A percentile compares a stretch with the other conserved stretches of the same genome.
phyloP scores from a whole-genome alignment of 2,888 invertebrate species.

The Lathronympha strigana region DNA sequence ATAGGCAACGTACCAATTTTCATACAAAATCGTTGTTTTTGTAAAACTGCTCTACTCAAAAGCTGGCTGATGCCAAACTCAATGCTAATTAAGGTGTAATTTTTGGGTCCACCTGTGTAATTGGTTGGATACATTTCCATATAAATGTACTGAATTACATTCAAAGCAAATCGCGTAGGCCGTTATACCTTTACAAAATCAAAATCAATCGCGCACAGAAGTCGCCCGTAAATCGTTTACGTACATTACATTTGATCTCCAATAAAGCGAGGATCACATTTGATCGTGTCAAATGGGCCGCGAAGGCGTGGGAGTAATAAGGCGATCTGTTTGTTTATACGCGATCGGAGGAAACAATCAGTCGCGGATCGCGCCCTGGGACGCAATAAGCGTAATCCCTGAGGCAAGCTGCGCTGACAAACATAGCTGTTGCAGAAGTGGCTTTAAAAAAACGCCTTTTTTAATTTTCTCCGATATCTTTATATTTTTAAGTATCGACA shows the following conservation, averaged over 20 bases:
- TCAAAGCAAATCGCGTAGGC: background rate
- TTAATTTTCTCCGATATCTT: too few relatives aligned
- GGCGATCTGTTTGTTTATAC: constrained; percentile 74
- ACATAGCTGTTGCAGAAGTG: constrained; percentile 35
- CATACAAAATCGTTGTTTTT: too few relatives aligned
- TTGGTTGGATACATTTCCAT: too few relatives aligned
- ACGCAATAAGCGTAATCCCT: constrained; percentile 78
- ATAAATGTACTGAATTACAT: background rate
- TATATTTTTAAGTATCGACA: too few relatives aligned
- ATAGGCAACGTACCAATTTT: too few relatives aligned
- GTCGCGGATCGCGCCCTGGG: constrained; percentile 63
- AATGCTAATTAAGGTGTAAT: too few relatives aligned
- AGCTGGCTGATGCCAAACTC: too few relatives aligned
- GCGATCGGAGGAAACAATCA: constrained; percentile 71
- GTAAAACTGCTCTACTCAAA: too few relatives aligned
- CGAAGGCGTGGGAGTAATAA: constrained; percentile 61
- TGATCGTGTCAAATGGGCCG: constrained; percentile 47
- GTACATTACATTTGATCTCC: constrained; percentile 32
- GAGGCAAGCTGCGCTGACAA: constrained; percentile 41
- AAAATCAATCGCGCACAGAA: background rate
- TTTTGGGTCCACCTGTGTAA: too few relatives aligned
- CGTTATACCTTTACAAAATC: constrained; percentile 10
- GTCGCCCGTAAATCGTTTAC: constrained; percentile 30
- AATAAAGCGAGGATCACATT: constrained; percentile 50
- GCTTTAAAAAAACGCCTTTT: background rate